These are phyloP conservation scores for Pterostichus niger DNA, from an alignment of 2,888 invertebrate species.

Conservation along the genomic window DNA sequence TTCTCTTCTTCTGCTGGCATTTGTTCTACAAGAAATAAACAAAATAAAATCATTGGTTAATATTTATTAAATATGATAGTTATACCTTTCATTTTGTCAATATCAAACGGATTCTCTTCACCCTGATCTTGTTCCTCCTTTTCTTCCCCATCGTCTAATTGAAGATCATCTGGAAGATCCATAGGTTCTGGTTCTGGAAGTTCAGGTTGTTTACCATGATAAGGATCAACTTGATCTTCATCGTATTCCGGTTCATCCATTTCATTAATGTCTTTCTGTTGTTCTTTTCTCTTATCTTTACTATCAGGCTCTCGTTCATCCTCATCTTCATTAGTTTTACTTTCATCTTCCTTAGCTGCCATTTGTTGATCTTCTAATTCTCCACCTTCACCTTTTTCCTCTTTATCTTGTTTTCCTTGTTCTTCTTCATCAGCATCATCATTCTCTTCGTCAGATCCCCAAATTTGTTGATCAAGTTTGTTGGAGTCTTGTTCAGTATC, in stretches of 20 bases:
- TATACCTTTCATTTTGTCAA: slow-evolving; percentile 85
- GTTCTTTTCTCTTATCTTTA: slow-evolving; percentile 78
- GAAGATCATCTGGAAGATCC: slow-evolving; percentile 92
- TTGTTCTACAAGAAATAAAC: slow-evolving; percentile 69
- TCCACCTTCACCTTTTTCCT: slow-evolving; percentile 75
- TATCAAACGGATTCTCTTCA: slow-evolving; percentile 91
- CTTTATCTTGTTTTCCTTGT: slow-evolving; percentile 81
- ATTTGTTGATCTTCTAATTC: slow-evolving; percentile 71
- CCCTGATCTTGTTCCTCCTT: slow-evolving; percentile 81
- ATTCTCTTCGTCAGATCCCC: slow-evolving; percentile 91
- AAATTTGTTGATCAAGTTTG: slow-evolving; percentile 88
- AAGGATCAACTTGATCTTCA: slow-evolving; percentile 90
- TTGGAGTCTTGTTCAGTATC: slow-evolving; percentile 94
- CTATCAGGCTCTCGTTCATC: slow-evolving; percentile 80
- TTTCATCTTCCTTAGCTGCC: slow-evolving; percentile 76
- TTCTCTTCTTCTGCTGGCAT: slow-evolving; percentile 72
- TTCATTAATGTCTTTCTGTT: slow-evolving; percentile 86
- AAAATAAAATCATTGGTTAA: no score
- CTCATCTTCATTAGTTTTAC: slow-evolving; percentile 74
- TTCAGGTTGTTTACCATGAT: slow-evolving; percentile 88
- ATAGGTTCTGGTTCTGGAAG: slow-evolving; percentile 91
- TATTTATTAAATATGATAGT: no score
- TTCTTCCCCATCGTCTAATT: slow-evolving; percentile 86
- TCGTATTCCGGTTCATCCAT: slow-evolving; percentile 89
- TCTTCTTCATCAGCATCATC: slow-evolving; percentile 82